phyloP scores from a whole-genome alignment of 1,140 invertebrate species.

The Cyphomyrmex costatus region DNA sequence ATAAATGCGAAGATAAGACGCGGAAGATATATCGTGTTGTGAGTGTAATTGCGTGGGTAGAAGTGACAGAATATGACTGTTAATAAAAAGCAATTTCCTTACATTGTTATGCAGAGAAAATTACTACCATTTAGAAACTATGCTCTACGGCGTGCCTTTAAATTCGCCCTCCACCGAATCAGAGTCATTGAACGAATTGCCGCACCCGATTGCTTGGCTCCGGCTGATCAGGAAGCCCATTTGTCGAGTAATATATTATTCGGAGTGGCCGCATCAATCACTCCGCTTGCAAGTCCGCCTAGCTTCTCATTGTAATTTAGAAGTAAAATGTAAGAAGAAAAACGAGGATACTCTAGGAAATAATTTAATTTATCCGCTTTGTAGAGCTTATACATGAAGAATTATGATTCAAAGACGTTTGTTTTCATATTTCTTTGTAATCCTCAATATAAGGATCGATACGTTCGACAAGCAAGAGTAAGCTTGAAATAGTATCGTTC shows the following conservation, averaged over 20 bases:
- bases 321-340: constrained; percentile 46
- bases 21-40: too few relatives aligned
- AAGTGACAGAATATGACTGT: neutral
- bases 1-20: neutral
- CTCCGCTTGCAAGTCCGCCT: constrained; percentile 51
- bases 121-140: constrained; percentile 46
- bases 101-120: constrained; percentile 37
- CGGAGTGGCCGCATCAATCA: constrained; percentile 73
- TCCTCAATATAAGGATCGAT: neutral
- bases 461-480: neutral
- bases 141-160: constrained; percentile 21
- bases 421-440: neutral
- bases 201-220: constrained; percentile 64
- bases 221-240: constrained; percentile 68
- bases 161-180: constrained; percentile 51
- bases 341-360: neutral
- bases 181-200: constrained; percentile 68
- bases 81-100: constrained; percentile 51
- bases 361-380: constrained; percentile 8
- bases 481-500: constrained; percentile 2
- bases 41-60: neutral
- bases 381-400: neutral
- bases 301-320: constrained; percentile 48
- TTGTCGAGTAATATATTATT: constrained; percentile 72
- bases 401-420: neutral